Conservation (phyloP, 2,113 vertebrate species). For the Percina caprodes region DNA sequence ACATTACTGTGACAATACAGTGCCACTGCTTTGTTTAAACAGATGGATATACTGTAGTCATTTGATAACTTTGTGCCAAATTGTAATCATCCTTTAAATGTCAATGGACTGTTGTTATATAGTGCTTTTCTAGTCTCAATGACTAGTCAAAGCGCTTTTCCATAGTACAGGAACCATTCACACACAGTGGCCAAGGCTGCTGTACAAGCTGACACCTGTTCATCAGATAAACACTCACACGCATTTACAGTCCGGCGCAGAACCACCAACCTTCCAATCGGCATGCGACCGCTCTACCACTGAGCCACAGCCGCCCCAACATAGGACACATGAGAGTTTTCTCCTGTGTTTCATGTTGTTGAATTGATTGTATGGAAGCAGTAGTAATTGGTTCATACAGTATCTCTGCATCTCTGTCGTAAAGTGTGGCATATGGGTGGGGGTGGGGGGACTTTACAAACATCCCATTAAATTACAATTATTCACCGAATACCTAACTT, state of each 20-base stretch:
- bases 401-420: not conserved
- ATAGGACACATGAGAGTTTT: not conserved
- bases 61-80: not conserved
- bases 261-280: too few relatives aligned
- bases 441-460: not conserved
- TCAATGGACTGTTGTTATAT: not conserved
- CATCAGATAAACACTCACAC: too few relatives aligned
- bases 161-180: too few relatives aligned
- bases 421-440: not conserved
- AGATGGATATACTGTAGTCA: conserved; percentile 15
- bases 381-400: not conserved
- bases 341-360: not conserved
- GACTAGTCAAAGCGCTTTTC: too few relatives aligned
- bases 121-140: too few relatives aligned
- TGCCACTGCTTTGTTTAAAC: conserved; percentile 12
- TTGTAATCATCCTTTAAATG: not conserved
- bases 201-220: too few relatives aligned
- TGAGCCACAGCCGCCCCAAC: too few relatives aligned
- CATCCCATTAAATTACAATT: not conserved
- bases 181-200: too few relatives aligned
- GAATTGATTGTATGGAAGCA: not conserved
- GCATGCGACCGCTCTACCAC: too few relatives aligned
- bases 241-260: too few relatives aligned
- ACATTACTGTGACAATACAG: conserved; percentile 25
- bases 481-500: not conserved